Conservation (phyloP, 2,797 vertebrate species). For the Microctenopoma steveboyesi region DNA sequence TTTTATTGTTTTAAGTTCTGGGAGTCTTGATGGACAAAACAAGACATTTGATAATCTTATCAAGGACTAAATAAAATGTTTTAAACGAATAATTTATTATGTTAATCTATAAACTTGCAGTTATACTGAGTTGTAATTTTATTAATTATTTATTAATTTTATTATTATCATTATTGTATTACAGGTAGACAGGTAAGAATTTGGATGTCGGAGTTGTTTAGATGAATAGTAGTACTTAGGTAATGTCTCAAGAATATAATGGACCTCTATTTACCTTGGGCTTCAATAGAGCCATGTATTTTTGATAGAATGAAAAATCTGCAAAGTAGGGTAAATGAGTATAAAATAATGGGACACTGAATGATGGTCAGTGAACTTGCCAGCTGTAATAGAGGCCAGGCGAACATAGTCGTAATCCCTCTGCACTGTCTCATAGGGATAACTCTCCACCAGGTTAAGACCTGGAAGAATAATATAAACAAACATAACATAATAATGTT, state of each 20-base stretch:
- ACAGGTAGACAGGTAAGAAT: background rate
- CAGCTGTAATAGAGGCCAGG: slow-evolving; percentile 92
- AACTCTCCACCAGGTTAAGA: slow-evolving; percentile 89
- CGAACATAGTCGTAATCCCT: slow-evolving; percentile 91
- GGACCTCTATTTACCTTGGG: slow-evolving; percentile 27
- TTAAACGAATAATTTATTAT: no score
- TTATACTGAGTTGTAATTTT: no score
- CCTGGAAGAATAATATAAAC: slow-evolving; percentile 70
- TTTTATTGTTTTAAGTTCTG: no score
- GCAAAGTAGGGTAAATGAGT: slow-evolving; percentile 7
- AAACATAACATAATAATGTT: background rate
- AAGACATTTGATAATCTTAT: no score
- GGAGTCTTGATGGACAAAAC: no score
- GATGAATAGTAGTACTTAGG: slow-evolving; percentile 26
- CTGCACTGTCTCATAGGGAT: slow-evolving; percentile 88
- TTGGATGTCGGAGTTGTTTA: slow-evolving; percentile 24
- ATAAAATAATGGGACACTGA: slow-evolving; percentile 35
- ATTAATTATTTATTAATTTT: no score
- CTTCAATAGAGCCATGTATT: slow-evolving; percentile 10
- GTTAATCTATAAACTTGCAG: no score
- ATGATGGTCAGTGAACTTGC: slow-evolving; percentile 73
- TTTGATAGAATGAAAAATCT: slow-evolving; percentile 14
- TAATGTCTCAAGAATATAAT: slow-evolving; percentile 23
- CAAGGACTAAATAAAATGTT: no score
- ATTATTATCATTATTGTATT: no score